Conservation (phyloP, 2,797 vertebrate species). For the Synanceia verrucosa region DNA sequence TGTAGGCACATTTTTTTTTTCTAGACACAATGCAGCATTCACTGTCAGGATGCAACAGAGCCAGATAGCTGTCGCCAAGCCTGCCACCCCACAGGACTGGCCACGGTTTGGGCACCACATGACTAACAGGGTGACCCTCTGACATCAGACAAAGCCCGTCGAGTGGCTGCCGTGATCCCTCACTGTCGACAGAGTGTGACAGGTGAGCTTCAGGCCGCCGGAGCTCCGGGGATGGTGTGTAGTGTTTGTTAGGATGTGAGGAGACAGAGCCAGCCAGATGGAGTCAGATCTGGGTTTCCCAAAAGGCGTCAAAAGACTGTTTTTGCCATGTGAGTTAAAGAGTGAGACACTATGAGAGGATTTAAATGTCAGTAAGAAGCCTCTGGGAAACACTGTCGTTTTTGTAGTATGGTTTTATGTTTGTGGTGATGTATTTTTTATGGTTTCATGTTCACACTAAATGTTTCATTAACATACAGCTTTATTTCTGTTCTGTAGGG, state of each 20-base stretch:
- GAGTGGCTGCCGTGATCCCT: background rate
- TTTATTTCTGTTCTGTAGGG: too few relatives aligned
- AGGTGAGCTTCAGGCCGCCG: conserved; percentile 17
- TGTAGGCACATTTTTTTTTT: conserved; percentile 45
- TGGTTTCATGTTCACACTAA: background rate
- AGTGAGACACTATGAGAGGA: conserved; percentile 4
- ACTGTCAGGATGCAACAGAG: conserved; percentile 38
- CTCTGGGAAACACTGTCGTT: background rate
- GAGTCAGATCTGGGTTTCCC: conserved; percentile 20
- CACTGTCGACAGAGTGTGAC: conserved; percentile 9
- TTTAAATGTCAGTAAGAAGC: conserved; percentile 23
- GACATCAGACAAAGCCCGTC: conserved; percentile 16
- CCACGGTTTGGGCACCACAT: conserved; percentile 11
- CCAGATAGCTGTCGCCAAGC: conserved; percentile 29
- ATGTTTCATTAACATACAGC: background rate
- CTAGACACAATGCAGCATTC: conserved; percentile 54
- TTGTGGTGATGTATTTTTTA: background rate
- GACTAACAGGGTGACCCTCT: conserved; percentile 29
- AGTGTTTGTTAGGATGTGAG: conserved; percentile 12
- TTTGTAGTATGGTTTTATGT: background rate
- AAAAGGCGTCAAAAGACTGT: conserved; percentile 10
- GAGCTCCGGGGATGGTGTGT: conserved; percentile 24
- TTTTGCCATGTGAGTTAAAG: conserved; percentile 14
- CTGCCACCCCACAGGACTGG: conserved; percentile 3
- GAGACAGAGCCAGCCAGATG: conserved; percentile 7